These are phyloP conservation scores for Megastigmus dorsalis DNA, from an alignment of 2,888 invertebrate genomes.

Conservation along the genomic window DNA sequence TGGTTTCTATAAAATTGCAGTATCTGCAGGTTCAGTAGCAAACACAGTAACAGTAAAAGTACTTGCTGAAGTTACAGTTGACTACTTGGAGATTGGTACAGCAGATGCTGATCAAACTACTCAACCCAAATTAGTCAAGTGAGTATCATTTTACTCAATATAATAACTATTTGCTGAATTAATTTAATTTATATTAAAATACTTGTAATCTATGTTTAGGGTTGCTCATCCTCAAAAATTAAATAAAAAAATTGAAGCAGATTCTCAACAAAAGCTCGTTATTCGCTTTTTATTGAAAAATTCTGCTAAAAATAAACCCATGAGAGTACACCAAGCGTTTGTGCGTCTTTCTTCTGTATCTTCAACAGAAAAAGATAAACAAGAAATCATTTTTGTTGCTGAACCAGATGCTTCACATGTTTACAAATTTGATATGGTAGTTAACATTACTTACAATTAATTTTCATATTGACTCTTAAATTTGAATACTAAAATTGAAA, in stretches of 20 bases:
- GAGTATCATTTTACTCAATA: too few species aligned
- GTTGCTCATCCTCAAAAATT: conserved; percentile 85
- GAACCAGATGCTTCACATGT: conserved; percentile 86
- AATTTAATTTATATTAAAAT: too few species aligned
- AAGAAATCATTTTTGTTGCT: conserved; percentile 95
- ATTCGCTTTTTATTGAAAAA: conserved; percentile 88
- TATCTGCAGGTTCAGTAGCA: conserved; percentile 82
- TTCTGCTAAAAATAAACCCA: conserved; percentile 80
- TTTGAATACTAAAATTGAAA: background rate
- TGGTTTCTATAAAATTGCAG: conserved; percentile 88
- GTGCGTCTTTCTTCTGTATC: conserved; percentile 81
- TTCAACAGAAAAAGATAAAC: conserved; percentile 74
- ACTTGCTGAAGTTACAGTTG: conserved; percentile 84
- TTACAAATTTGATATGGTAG: conserved; percentile 94
- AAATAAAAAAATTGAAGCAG: conserved; percentile 83
- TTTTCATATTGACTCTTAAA: conserved; percentile 3
- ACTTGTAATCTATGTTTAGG: conserved; percentile 72
- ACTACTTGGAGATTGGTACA: conserved; percentile 89
- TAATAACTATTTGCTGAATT: background rate
- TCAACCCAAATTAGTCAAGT: conserved; percentile 83
- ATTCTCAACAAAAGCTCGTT: conserved; percentile 91
- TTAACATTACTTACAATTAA: conserved; percentile 60
- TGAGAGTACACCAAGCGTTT: conserved; percentile 91
- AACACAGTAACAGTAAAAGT: conserved; percentile 80
- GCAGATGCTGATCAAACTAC: conserved; percentile 93